A percentile compares a stretch with the other conserved stretches of the same genome.
Evolutionary conservation across 2,888 invertebrate species (phyloP).

Genomic region (Gandaritis pyraliata): DNA sequence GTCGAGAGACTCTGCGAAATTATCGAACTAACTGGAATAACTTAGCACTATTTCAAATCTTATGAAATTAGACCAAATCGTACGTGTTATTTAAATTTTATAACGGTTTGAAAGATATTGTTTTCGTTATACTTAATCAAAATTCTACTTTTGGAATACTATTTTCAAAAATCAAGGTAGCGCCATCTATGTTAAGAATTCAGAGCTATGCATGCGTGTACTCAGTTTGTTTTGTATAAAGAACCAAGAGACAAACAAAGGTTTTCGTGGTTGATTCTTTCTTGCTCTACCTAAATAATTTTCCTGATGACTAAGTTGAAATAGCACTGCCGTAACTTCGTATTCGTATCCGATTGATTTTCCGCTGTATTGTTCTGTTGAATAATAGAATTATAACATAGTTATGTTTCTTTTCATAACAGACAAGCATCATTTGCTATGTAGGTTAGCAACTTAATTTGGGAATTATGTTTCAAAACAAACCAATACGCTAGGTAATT

Average conservation of each 20-base stretch:
- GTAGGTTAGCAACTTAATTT: conserved; percentile 35
- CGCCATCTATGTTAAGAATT: conserved; percentile 20
- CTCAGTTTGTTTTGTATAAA: no score
- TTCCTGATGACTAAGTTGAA: conserved; percentile 32
- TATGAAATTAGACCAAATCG: not conserved
- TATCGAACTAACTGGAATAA: conserved; percentile 24
- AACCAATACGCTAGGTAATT: no score
- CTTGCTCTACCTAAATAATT: not conserved
- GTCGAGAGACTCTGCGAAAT: conserved; percentile 69
- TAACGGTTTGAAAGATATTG: not conserved
- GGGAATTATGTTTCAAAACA: conserved; percentile 6
- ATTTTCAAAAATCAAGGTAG: not conserved
- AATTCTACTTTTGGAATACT: not conserved
- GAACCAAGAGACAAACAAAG: not conserved
- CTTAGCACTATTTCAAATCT: conserved; percentile 46
- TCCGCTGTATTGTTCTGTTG: conserved; percentile 36
- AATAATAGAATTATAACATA: conserved; percentile 42
- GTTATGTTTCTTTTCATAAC: conserved; percentile 40
- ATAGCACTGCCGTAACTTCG: conserved; percentile 32
- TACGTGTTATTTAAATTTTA: conserved; percentile 1
- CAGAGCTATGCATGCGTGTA: conserved; percentile 1
- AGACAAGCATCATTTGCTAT: conserved; percentile 36
- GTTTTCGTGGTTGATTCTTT: conserved; percentile 1
- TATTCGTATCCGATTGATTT: conserved; percentile 39
- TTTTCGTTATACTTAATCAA: not conserved